These are phyloP conservation scores for Stenurella melanura DNA, from an alignment of 2,888 invertebrate species.

Conservation along the genomic window DNA sequence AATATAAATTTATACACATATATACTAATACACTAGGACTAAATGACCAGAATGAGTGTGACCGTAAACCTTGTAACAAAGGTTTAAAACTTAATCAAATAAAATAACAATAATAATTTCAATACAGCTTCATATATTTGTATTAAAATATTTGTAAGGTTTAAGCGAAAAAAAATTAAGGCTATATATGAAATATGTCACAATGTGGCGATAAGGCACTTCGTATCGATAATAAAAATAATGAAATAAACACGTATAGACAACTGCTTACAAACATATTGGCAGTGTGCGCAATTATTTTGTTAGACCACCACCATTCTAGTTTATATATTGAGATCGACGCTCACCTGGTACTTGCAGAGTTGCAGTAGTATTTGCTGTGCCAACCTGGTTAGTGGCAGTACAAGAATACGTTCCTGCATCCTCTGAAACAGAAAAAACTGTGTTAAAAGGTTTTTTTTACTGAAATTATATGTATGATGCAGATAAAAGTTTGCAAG, in stretches of 20 bases:
- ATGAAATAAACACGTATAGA: slow-evolving; percentile 30
- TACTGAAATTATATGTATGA: no score
- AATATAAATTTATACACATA: slow-evolving; percentile 59
- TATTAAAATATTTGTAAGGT: slow-evolving; percentile 22
- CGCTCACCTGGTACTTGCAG: slow-evolving; percentile 83
- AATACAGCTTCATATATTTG: slow-evolving; percentile 28
- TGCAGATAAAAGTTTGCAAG: no score
- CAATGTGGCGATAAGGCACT: slow-evolving; percentile 46
- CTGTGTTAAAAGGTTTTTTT: not conserved
- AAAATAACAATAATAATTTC: slow-evolving; percentile 28
- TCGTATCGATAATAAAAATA: slow-evolving; percentile 43
- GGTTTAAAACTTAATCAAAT: slow-evolving; percentile 27
- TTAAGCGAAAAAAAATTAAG: slow-evolving; percentile 34
- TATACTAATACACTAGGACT: slow-evolving; percentile 52
- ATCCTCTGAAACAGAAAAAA: slow-evolving; percentile 77
- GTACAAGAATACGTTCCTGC: slow-evolving; percentile 85
- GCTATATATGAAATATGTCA: slow-evolving; percentile 26
- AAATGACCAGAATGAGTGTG: slow-evolving; percentile 61
- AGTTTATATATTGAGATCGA: slow-evolving; percentile 74
- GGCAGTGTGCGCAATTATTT: slow-evolving; percentile 57
- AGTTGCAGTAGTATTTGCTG: slow-evolving; percentile 79
- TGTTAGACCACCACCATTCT: slow-evolving; percentile 65
- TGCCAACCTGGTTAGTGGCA: slow-evolving; percentile 82
- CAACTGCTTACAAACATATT: slow-evolving; percentile 43
- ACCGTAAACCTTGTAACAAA: slow-evolving; percentile 19